These are phyloP conservation scores for Calameuta pallipes DNA, from an alignment of 2,888 invertebrate genomes.

Conservation along the genomic window DNA sequence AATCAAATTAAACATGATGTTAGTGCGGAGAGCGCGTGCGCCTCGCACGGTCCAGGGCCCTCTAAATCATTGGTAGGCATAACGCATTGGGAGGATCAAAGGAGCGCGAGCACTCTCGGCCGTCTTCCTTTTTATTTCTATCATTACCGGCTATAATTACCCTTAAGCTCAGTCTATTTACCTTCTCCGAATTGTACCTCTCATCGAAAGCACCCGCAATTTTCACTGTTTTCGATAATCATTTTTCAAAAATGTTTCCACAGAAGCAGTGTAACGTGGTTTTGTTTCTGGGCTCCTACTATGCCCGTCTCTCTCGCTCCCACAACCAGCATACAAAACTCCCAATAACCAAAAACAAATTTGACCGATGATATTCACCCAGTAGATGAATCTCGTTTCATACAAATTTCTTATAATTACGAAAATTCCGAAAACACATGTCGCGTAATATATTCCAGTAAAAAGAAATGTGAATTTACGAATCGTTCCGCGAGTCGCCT, in stretches of 20 bases:
- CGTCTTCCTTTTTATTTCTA: conserved; percentile 11
- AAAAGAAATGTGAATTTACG: background rate
- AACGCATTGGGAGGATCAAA: conserved; percentile 62
- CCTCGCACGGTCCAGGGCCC: conserved; percentile 31
- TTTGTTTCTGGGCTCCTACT: background rate
- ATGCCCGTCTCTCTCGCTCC: background rate
- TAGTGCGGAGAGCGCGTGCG: conserved; percentile 33
- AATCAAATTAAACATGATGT: conserved; percentile 60
- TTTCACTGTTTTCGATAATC: background rate
- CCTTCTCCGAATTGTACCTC: conserved; percentile 51
- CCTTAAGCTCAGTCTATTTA: conserved; percentile 57
- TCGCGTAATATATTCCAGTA: background rate
- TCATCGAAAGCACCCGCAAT: conserved; percentile 50
- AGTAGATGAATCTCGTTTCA: background rate
- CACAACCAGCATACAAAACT: background rate
- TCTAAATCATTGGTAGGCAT: conserved; percentile 58
- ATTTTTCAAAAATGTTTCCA: background rate
- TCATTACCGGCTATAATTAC: conserved; percentile 53
- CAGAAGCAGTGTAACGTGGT: background rate
- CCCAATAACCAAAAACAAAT: background rate
- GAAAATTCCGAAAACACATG: background rate
- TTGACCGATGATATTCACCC: background rate
- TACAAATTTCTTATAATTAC: background rate
- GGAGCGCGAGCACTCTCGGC: conserved; percentile 30
- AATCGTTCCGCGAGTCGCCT: background rate